Evolutionary conservation across 2,113 vertebrate genomes (phyloP).

Genomic region (Laticauda laticaudata): DNA sequence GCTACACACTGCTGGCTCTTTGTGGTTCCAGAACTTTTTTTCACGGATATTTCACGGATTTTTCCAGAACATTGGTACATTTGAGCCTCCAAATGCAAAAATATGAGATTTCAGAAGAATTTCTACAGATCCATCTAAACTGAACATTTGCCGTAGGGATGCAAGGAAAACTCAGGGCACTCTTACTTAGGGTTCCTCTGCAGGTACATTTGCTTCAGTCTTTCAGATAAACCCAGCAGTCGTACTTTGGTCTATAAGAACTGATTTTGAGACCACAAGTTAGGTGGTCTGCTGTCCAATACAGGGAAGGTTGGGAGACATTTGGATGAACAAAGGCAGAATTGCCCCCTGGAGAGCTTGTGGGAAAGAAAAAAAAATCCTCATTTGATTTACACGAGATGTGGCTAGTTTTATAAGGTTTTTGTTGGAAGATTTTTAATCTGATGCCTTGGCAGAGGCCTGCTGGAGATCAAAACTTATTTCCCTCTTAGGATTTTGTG

Average conservation of each 20-base stretch:
- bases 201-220: neutral
- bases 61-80: neutral
- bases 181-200: neutral
- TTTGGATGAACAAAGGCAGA: conserved; percentile 6
- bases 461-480: conserved; percentile 20
- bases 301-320: neutral
- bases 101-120: neutral
- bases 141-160: neutral
- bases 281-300: neutral
- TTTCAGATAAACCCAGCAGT: neutral
- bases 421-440: conserved; percentile 18
- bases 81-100: neutral
- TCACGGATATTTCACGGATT: too few species aligned
- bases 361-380: neutral
- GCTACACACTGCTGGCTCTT: neutral
- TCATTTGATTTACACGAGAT: conserved; percentile 22
- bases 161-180: neutral
- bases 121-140: neutral
- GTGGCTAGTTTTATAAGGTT: conserved; percentile 11
- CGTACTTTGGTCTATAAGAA: neutral
- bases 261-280: neutral
- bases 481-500: conserved; percentile 2
- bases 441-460: conserved; percentile 7
- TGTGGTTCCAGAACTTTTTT: neutral
- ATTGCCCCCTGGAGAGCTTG: neutral